phyloP scores from a whole-genome alignment of 1,140 invertebrate species.

The Hycleus cichorii region DNA sequence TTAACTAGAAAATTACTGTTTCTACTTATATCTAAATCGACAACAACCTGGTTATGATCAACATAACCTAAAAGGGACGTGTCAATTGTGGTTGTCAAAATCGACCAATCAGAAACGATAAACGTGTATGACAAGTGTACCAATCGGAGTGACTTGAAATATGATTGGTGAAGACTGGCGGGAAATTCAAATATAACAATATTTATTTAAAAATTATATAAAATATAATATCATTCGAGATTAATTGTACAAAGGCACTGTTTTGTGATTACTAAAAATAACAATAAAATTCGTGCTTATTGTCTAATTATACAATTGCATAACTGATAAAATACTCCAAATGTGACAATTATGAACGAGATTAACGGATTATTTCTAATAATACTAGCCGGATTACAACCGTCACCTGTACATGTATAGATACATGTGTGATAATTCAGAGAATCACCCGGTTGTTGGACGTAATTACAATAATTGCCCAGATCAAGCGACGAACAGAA shows the following conservation, averaged over 20 bases:
- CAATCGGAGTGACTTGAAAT: neutral
- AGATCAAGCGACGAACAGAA: constrained; percentile 87
- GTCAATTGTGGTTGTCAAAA: neutral
- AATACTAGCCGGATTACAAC: constrained; percentile 64
- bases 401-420: constrained; percentile 79
- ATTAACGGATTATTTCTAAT: neutral
- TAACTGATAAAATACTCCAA: too few species aligned
- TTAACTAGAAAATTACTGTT: neutral
- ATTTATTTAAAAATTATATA: too few species aligned
- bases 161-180: too few species aligned
- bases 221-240: too few species aligned
- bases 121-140: neutral
- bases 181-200: too few species aligned
- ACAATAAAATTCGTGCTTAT: too few species aligned
- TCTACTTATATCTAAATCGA: neutral
- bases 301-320: too few species aligned
- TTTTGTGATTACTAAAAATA: too few species aligned
- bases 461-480: constrained; percentile 91
- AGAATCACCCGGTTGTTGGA: constrained; percentile 77
- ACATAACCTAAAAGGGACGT: neutral
- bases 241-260: too few species aligned
- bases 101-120: neutral
- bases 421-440: constrained; percentile 83
- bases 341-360: too few species aligned
- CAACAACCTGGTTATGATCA: neutral